These are phyloP conservation scores for Gambusia holbrooki DNA, from an alignment of 2,113 vertebrate genomes.

Conservation along the genomic window DNA sequence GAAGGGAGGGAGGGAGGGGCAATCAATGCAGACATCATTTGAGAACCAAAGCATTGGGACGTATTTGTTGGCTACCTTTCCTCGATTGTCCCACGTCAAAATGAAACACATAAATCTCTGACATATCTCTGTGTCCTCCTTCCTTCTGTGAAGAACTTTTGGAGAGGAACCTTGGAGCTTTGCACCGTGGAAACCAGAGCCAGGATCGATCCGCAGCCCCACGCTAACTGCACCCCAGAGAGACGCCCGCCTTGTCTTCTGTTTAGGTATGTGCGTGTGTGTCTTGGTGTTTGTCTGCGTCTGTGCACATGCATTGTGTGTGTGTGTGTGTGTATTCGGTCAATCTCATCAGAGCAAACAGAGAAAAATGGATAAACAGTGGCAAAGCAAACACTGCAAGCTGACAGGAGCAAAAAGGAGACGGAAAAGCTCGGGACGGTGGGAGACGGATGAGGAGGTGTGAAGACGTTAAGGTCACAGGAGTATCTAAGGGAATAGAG, in stretches of 20 bases:
- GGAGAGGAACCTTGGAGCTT: conserved; percentile 59
- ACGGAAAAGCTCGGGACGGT: conserved; percentile 23
- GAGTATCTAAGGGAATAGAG: conserved; percentile 44
- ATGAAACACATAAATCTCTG: conserved; percentile 43
- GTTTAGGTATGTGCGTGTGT: conserved; percentile 63
- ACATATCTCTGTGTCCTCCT: conserved; percentile 7
- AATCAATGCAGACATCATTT: conserved; percentile 44
- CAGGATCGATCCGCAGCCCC: conserved; percentile 68
- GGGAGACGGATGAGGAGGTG: conserved; percentile 45
- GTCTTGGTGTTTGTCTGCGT: conserved; percentile 30
- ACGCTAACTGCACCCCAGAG: conserved; percentile 75
- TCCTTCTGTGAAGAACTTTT: conserved; percentile 43
- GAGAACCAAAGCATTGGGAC: conserved; percentile 30
- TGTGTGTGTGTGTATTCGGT: conserved; percentile 55
- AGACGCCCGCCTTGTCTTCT: conserved; percentile 65
- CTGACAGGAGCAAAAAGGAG: conserved; percentile 42
- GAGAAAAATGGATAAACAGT: conserved; percentile 77
- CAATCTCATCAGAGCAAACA: conserved; percentile 74
- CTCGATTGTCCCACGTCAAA: conserved; percentile 24
- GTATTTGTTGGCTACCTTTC: conserved; percentile 21
- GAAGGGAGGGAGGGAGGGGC: neutral
- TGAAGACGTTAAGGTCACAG: conserved; percentile 46
- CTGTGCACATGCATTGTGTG: conserved; percentile 22
- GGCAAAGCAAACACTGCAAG: conserved; percentile 69
- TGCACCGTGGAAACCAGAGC: conserved; percentile 76